These are phyloP conservation scores for Brachyalestes nurse DNA, from an alignment of 2,797 vertebrate genomes.

Conservation along the genomic window DNA sequence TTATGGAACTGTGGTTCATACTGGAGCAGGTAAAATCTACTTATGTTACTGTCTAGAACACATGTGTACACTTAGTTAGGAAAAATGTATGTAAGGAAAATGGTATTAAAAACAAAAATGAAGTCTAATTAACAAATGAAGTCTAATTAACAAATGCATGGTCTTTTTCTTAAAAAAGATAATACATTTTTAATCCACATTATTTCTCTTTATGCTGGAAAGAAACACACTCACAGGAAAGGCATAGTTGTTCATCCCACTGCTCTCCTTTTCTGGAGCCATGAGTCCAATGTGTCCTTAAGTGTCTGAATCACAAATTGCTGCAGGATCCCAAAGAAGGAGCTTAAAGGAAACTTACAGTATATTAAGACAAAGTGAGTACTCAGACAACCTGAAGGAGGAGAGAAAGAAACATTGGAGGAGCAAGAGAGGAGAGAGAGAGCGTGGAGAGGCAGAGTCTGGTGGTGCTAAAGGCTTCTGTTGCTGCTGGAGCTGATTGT, in stretches of 20 bases:
- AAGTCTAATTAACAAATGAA: not conserved
- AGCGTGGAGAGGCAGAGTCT: conserved; percentile 30
- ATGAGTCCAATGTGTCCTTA: conserved; percentile 51
- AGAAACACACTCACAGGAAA: conserved; percentile 82
- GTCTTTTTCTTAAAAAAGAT: too few species aligned
- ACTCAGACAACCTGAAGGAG: not conserved
- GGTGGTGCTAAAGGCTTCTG: conserved; percentile 61
- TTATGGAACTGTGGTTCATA: too few species aligned
- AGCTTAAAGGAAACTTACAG: not conserved
- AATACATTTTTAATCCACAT: too few species aligned
- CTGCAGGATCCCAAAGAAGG: not conserved
- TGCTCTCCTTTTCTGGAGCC: conserved; percentile 77
- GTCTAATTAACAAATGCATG: not conserved
- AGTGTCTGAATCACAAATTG: conserved; percentile 1
- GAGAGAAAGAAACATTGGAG: conserved; percentile 8
- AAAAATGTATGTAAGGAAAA: not conserved
- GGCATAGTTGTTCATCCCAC: conserved; percentile 77
- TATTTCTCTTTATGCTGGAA: not conserved
- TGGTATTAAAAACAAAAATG: not conserved
- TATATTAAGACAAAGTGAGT: not conserved
- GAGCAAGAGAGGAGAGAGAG: conserved; percentile 22
- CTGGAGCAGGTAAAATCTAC: not conserved
- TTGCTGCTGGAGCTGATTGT: conserved; percentile 57
- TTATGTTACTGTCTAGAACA: not conserved
- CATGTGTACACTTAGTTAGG: not conserved